These are phyloP conservation scores for Drosophila serrata DNA, from an alignment of 1,140 invertebrate genomes.

Conservation along the genomic window DNA sequence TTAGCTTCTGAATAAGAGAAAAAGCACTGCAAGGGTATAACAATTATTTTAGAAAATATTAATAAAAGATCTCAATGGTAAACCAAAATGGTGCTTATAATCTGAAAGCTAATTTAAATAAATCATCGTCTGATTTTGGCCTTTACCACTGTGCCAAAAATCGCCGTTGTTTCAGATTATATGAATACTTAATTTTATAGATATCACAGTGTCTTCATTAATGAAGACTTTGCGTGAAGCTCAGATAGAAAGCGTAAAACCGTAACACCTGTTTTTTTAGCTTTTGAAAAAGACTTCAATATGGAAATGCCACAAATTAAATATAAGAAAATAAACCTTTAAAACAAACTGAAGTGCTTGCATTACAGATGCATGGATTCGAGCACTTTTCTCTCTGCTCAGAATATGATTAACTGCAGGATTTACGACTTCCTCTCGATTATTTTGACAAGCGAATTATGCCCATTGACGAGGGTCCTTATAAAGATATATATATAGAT, in stretches of 20 bases:
- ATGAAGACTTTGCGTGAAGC: slow-evolving; percentile 28
- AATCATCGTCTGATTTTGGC: not conserved
- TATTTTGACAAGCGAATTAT: slow-evolving; percentile 72
- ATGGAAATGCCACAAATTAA: slow-evolving; percentile 18
- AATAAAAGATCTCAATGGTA: no score
- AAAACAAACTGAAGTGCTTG: not conserved
- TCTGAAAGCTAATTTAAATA: not conserved
- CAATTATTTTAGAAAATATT: no score
- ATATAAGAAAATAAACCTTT: not conserved
- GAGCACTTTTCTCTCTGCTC: slow-evolving; percentile 11
- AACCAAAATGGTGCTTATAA: not conserved
- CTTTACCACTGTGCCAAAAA: slow-evolving; percentile 30
- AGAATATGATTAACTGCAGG: slow-evolving; percentile 47
- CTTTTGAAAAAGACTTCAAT: slow-evolving; percentile 10
- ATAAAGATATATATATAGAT: slow-evolving; percentile 11
- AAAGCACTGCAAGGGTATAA: no score
- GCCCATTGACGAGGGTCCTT: slow-evolving; percentile 57
- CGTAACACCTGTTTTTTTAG: slow-evolving; percentile 24
- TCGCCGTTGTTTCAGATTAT: slow-evolving; percentile 13
- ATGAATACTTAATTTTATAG: slow-evolving; percentile 46
- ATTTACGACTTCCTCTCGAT: slow-evolving; percentile 74
- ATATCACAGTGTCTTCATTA: slow-evolving; percentile 60
- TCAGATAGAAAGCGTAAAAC: slow-evolving; percentile 42
- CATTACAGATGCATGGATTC: slow-evolving; percentile 19
- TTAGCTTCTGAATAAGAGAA: no score